Base-by-base conservation (phyloP, 2,888 invertebrate species). In the Nezara viridula region DNA sequence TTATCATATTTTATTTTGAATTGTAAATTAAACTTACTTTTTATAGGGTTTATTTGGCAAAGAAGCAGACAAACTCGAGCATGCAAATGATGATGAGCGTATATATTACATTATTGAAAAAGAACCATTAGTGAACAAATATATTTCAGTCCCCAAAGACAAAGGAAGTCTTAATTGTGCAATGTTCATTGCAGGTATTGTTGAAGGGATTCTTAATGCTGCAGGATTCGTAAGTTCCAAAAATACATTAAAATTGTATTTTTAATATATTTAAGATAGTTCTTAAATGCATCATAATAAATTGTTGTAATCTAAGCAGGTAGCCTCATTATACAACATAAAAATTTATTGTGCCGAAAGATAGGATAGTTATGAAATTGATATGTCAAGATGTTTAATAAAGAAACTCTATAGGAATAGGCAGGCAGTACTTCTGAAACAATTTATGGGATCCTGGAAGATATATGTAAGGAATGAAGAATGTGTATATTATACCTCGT, bases 101-200 rank as follows among this genome's bases (percentile, higher is more conserved):
- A 99, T 98, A 0, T 99, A 99, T 93, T 99, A 99, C 92, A 97
- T 99, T 77, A 99, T 99, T 92, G 99, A 99, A 93, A 98, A 98
- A 92, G 99, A 99, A 92, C 98, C 99, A 19, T 92, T 99, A 91
- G 99, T 98, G 0, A 99, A 99, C 93, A 96, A 96, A 92, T 99
- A 96, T 93, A 98, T 99, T 91, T 99, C 99, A 90, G 97, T 99
- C 2, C 99, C 99, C 0, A 98, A 98, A 92, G 99, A 99, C 93
- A 99, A 99, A 93, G 98, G 98, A 0, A 98, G 97, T 90, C 94
- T 99, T 10, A 99, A 99, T 93, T 99, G 99, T 94, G 99, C 99
- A 27, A 97, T 98, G n/a, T 99, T 99, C 92, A 97, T 97, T 90
- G 99, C 99, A 91, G 99, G 99, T 37, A 99, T 99, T 91, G 96